phyloP scores from a whole-genome alignment of 1,140 invertebrate species.

The Berghia stephanieae region DNA sequence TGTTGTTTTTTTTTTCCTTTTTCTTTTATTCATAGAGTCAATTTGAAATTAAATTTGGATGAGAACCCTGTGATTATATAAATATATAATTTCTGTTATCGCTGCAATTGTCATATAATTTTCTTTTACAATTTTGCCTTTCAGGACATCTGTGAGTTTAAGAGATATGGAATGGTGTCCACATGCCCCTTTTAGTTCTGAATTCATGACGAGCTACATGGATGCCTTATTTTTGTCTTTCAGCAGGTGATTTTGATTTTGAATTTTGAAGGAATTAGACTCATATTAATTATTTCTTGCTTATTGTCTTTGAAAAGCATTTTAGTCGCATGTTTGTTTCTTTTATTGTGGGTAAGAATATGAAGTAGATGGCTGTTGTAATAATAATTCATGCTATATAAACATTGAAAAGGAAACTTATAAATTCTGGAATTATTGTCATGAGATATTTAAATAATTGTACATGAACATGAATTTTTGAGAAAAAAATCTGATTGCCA shows the following conservation, averaged over 20 bases:
- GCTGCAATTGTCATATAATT: too few species aligned
- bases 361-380: too few species aligned
- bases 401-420: too few species aligned
- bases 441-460: too few species aligned
- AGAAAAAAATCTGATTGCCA: too few species aligned
- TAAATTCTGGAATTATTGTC: too few species aligned
- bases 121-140: conserved; percentile 30
- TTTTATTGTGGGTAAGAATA: conserved; percentile 48
- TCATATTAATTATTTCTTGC: not conserved
- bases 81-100: too few species aligned
- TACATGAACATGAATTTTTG: too few species aligned
- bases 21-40: not conserved
- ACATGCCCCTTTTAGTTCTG: conserved; percentile 46
- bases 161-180: conserved; percentile 57
- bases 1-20: not conserved
- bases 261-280: too few species aligned
- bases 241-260: conserved; percentile 55
- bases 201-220: conserved; percentile 50
- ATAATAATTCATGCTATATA: too few species aligned
- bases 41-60: too few species aligned
- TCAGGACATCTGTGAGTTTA: conserved; percentile 44
- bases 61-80: too few species aligned
- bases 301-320: not conserved
- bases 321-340: not conserved
- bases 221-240: conserved; percentile 55